Evolutionary conservation across 2,797 vertebrate species (phyloP).

Genomic region (Pteropus rufus): DNA sequence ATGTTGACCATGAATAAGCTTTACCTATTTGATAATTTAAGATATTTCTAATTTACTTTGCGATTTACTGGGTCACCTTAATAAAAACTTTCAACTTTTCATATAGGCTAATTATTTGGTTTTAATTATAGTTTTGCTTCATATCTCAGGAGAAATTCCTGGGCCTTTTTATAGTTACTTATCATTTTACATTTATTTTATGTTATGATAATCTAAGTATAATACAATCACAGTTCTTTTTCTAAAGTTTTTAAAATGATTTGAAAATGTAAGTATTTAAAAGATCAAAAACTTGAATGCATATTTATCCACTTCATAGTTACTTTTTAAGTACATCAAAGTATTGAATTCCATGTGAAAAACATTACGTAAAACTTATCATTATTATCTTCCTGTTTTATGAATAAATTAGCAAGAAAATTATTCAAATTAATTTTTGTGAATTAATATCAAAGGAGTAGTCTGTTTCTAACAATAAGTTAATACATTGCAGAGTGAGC

Average conservation of each 20-base stretch:
- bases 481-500: background rate
- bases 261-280: background rate
- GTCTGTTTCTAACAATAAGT: conserved; percentile 36
- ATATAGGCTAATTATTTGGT: background rate
- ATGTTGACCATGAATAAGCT: background rate
- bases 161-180: background rate
- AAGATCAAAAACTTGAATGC: conserved; percentile 2
- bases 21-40: background rate
- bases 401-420: conserved; percentile 69
- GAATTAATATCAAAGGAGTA: conserved; percentile 54
- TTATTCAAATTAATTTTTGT: conserved; percentile 66
- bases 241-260: background rate
- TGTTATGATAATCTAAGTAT: background rate
- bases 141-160: background rate
- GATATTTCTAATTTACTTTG: background rate
- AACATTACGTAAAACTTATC: conserved; percentile 38
- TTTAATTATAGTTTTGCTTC: background rate
- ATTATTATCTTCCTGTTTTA: conserved; percentile 44
- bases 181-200: conserved; percentile 17
- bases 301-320: conserved; percentile 44
- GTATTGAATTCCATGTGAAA: conserved; percentile 41
- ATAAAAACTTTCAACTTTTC: background rate
- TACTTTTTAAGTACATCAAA: conserved; percentile 41
- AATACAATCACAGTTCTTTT: background rate
- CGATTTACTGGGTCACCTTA: background rate